Evolutionary conservation across 1,140 invertebrate genomes (phyloP).

Genomic region (Homalodisca vitripennis): DNA sequence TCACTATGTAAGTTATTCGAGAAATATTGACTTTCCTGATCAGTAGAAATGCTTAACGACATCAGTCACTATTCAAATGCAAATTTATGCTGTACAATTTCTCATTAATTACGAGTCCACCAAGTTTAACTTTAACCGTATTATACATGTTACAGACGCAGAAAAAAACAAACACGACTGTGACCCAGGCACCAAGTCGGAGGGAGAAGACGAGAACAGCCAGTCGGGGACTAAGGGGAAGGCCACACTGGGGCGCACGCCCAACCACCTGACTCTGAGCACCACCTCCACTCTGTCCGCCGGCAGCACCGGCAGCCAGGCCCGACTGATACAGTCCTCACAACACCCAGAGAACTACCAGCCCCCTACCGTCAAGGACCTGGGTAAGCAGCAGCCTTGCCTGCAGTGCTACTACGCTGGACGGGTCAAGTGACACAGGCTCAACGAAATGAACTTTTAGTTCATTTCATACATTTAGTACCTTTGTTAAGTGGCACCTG

Average conservation of each 20-base stretch:
- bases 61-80: no score
- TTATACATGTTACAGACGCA: constrained; percentile 35
- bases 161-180: constrained; percentile 51
- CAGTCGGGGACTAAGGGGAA: constrained; percentile 57
- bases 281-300: constrained; percentile 92
- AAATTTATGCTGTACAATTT: no score
- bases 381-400: constrained; percentile 62
- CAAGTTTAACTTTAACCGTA: no score
- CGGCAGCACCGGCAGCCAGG: constrained; percentile 90
- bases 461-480: constrained; percentile 31
- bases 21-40: no score
- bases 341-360: constrained; percentile 89
- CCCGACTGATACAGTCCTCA: constrained; percentile 89
- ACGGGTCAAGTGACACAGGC: constrained; percentile 26
- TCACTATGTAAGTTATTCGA: no score
- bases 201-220: constrained; percentile 77
- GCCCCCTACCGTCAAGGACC: constrained; percentile 77
- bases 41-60: no score
- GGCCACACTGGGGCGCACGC: constrained; percentile 76
- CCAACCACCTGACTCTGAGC: constrained; percentile 88
- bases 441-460: constrained; percentile 33
- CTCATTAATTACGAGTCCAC: no score
- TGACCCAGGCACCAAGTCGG: constrained; percentile 78
- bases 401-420: constrained; percentile 30
- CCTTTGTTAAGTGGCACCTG: no score